phyloP scores from a whole-genome alignment of 23 tunicate species.

The Trididemnum clinides region DNA sequence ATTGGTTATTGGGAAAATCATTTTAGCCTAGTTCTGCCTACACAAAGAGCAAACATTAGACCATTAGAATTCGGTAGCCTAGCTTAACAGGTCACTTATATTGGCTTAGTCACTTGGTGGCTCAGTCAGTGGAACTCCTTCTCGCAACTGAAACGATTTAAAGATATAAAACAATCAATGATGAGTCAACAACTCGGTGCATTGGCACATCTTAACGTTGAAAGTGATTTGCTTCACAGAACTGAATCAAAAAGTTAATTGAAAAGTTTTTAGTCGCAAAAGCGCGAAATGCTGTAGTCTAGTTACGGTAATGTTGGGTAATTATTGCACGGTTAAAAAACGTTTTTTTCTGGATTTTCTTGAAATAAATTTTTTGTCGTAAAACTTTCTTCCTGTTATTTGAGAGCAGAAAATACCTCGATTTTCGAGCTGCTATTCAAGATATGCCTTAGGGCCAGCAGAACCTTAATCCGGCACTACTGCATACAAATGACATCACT shows the following conservation, averaged over 20 bases:
- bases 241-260: background rate
- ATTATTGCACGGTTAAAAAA: background rate
- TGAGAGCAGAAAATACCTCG: too few relatives aligned
- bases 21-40: too few relatives aligned
- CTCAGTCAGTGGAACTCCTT: too few relatives aligned
- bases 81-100: too few relatives aligned
- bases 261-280: background rate
- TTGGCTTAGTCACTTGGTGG: too few relatives aligned
- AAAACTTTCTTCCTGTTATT: background rate
- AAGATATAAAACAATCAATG: background rate
- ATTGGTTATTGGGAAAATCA: too few relatives aligned
- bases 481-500: too few relatives aligned
- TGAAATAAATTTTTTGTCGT: background rate
- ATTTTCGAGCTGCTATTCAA: background rate
- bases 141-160: background rate
- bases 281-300: background rate
- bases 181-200: background rate
- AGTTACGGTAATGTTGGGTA: background rate
- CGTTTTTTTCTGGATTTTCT: too few relatives aligned
- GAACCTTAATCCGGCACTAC: background rate
- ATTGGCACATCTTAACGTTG: background rate
- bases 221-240: background rate
- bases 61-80: too few relatives aligned
- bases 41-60: too few relatives aligned
- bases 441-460: background rate